These are phyloP conservation scores for Macrobrachium rosenbergii DNA, from an alignment of 1,140 invertebrate genomes.

Conservation along the genomic window DNA sequence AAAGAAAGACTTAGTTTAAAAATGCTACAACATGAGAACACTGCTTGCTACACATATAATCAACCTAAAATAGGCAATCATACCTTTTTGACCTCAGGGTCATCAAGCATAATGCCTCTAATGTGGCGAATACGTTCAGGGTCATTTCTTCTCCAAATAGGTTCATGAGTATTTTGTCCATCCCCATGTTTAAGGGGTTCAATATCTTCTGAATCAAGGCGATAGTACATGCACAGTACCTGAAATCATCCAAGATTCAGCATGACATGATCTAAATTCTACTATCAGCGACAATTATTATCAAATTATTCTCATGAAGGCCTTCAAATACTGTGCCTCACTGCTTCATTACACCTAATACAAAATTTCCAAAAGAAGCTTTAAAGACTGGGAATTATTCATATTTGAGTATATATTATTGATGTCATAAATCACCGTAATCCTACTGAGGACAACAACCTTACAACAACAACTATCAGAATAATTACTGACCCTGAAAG, in stretches of 20 bases:
- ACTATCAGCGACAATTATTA: too few relatives aligned
- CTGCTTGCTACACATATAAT: not conserved
- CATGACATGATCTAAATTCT: too few relatives aligned
- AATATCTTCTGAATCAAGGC: slow-evolving; percentile 64
- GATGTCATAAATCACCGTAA: not conserved
- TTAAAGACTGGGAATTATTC: not conserved
- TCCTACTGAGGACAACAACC: not conserved
- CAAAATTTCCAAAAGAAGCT: not conserved
- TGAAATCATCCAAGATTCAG: slow-evolving; percentile 25
- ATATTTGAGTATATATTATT: slow-evolving; percentile 5
- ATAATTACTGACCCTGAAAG: slow-evolving; percentile 52
- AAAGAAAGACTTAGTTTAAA: too few relatives aligned
- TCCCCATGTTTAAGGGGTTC: slow-evolving; percentile 55
- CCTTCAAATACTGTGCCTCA: too few relatives aligned
- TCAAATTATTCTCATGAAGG: too few relatives aligned
- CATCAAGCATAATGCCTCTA: slow-evolving; percentile 75
- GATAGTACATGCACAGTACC: slow-evolving; percentile 67
- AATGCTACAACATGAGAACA: not conserved
- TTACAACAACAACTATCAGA: not conserved
- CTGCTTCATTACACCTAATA: not conserved
- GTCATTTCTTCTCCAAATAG: slow-evolving; percentile 75
- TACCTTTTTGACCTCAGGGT: slow-evolving; percentile 66
- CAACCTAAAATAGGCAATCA: not conserved
- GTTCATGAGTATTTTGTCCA: slow-evolving; percentile 69
- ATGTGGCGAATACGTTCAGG: slow-evolving; percentile 75